Evolutionary conservation across 2,797 vertebrate genomes (phyloP).

Genomic region (Chloroceryle amazona): DNA sequence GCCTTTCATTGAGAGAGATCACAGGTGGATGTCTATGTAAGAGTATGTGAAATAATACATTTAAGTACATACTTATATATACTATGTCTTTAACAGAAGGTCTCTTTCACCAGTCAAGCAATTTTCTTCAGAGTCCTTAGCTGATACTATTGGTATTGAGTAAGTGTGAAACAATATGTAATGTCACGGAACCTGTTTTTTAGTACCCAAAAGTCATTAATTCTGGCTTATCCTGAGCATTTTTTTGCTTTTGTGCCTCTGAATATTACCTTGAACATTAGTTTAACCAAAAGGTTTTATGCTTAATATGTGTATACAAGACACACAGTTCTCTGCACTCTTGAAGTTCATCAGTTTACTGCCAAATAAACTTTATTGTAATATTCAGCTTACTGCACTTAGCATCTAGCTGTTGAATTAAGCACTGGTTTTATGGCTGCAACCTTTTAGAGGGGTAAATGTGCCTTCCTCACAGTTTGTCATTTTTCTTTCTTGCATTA

Average conservation of each 20-base stretch:
- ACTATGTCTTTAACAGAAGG: neutral
- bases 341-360: constrained; percentile 54
- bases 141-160: neutral
- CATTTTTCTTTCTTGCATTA: constrained; percentile 23
- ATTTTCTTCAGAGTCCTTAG: neutral
- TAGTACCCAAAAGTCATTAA: neutral
- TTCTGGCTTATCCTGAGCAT: neutral
- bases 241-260: neutral
- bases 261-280: neutral
- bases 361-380: constrained; percentile 57
- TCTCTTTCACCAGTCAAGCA: neutral
- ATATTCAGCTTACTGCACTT: constrained; percentile 14
- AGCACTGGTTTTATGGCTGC: constrained; percentile 1
- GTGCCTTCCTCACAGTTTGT: neutral
- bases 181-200: neutral
- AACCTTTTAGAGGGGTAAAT: constrained; percentile 40
- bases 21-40: neutral
- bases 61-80: too few species aligned
- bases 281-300: neutral
- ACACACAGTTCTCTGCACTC: neutral
- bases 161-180: neutral
- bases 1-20: neutral
- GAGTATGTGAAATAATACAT: neutral
- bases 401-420: constrained; percentile 36
- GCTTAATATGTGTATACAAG: neutral